These are phyloP conservation scores for Helostoma temminkii DNA, from an alignment of 2,797 vertebrate species.

Conservation along the genomic window DNA sequence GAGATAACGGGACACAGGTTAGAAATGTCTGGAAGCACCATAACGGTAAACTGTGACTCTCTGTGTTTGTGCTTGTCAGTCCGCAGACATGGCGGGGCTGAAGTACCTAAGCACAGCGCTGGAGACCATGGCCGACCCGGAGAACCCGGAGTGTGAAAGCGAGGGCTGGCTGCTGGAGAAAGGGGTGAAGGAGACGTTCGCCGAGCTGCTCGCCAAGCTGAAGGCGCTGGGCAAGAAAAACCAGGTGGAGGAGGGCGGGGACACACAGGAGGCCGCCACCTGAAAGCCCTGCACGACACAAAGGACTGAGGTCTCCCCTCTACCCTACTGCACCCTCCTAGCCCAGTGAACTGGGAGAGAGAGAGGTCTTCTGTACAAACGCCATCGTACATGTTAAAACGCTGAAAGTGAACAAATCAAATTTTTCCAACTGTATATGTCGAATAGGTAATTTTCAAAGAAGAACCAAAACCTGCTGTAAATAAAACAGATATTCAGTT, in stretches of 20 bases:
- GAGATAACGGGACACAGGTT: too few species aligned
- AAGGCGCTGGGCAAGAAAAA: conserved; percentile 89
- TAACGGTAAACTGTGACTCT: not conserved
- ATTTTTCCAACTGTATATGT: conserved; percentile 71
- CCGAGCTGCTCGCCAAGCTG: conserved; percentile 81
- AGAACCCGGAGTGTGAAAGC: conserved; percentile 92
- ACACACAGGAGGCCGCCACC: conserved; percentile 81
- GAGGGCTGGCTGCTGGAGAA: conserved; percentile 95
- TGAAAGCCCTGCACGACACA: conserved; percentile 74
- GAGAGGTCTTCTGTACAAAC: conserved; percentile 39
- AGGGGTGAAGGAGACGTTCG: conserved; percentile 90
- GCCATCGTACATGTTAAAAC: conserved; percentile 19
- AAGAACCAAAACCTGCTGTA: conserved; percentile 46
- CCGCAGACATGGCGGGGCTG: conserved; percentile 85
- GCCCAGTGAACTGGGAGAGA: conserved; percentile 41
- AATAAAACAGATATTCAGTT: conserved; percentile 31
- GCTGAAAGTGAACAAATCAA: conserved; percentile 51
- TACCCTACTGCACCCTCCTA: conserved; percentile 18
- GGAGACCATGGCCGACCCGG: conserved; percentile 88
- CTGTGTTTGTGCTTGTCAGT: conserved; percentile 74
- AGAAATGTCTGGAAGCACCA: too few species aligned
- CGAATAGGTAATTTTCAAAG: conserved; percentile 76
- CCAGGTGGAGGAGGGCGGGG: conserved; percentile 88
- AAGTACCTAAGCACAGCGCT: conserved; percentile 92
- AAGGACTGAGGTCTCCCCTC: conserved; percentile 63